A percentile compares a stretch with the other conserved stretches of the same genome.
These are phyloP conservation scores for Drosophila melanica DNA, from an alignment of 1,140 invertebrate genomes.

Conservation along the genomic window DNA sequence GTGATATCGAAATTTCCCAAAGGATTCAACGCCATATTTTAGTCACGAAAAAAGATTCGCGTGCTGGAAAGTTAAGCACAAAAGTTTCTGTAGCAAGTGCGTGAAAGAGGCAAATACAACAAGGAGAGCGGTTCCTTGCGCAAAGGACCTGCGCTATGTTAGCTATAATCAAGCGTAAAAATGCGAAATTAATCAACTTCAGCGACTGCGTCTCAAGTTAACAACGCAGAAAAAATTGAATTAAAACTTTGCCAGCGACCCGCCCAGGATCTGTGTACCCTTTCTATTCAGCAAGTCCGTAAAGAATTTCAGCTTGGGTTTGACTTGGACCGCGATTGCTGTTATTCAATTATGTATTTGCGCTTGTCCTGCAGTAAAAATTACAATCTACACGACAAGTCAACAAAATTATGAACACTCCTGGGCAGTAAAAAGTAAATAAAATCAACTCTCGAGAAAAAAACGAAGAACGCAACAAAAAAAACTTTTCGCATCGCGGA, in stretches of 20 bases:
- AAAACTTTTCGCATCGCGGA: constrained; percentile 53
- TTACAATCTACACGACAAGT: constrained; percentile 82
- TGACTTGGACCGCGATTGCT: constrained; percentile 23
- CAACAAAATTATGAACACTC: constrained; percentile 83
- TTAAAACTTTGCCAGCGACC: constrained; percentile 68
- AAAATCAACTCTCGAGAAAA: constrained; percentile 59
- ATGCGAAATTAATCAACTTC: constrained; percentile 82
- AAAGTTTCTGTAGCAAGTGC: constrained; percentile 30
- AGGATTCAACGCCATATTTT: constrained; percentile 82
- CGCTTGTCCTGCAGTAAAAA: constrained; percentile 82
- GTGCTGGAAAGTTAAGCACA: constrained; percentile 29
- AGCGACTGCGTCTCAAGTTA: constrained; percentile 70
- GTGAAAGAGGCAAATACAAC: constrained; percentile 47
- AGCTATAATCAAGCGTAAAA: constrained; percentile 79
- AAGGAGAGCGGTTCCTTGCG: constrained; percentile 29
- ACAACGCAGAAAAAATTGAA: constrained; percentile 83
- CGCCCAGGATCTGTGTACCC: constrained; percentile 45
- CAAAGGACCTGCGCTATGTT: constrained; percentile 18
- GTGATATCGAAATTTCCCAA: constrained; percentile 84
- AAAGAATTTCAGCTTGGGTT: constrained; percentile 19
- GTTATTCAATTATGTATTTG: constrained; percentile 84
- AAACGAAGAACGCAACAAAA: constrained; percentile 1
- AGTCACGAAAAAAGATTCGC: constrained; percentile 75
- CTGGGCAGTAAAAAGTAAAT: constrained; percentile 80
- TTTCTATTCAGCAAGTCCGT: constrained; percentile 23